A percentile compares a stretch with the other conserved stretches of the same genome.
Evolutionary conservation across 2,113 vertebrate species (phyloP).

Genomic region (Eurypyga helias): DNA sequence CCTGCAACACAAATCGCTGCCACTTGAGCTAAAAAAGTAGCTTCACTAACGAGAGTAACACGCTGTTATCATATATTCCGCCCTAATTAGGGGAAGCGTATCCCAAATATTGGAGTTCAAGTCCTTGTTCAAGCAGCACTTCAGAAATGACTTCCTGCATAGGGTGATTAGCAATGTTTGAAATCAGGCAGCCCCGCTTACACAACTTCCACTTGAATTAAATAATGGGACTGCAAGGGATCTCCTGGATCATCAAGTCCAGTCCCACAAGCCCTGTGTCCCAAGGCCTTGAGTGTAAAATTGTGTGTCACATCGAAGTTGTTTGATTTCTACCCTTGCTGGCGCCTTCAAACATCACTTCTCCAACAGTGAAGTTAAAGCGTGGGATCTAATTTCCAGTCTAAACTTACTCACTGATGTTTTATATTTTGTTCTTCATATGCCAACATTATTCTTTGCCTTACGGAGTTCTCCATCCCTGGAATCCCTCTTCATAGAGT

Average conservation of each 20-base stretch:
- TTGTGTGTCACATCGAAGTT: rapidly evolving
- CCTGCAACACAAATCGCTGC: background rate
- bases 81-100: background rate
- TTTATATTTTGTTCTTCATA: background rate
- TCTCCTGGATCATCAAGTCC: background rate
- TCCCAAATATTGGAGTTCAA: background rate
- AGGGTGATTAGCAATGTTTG: background rate
- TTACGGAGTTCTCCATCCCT: background rate
- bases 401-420: background rate
- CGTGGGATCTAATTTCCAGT: background rate
- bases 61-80: rapidly evolving
- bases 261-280: background rate
- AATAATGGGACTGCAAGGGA: background rate
- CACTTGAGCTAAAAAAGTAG: background rate
- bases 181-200: background rate
- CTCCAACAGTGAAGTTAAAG: background rate
- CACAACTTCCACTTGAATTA: background rate
- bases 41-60: background rate
- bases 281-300: background rate
- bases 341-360: background rate
- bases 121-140: background rate
- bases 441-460: background rate
- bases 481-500: background rate
- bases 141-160: background rate
- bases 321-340: background rate